These are phyloP conservation scores for Melieria crassipennis DNA, from an alignment of 2,888 invertebrate species.

Conservation along the genomic window DNA sequence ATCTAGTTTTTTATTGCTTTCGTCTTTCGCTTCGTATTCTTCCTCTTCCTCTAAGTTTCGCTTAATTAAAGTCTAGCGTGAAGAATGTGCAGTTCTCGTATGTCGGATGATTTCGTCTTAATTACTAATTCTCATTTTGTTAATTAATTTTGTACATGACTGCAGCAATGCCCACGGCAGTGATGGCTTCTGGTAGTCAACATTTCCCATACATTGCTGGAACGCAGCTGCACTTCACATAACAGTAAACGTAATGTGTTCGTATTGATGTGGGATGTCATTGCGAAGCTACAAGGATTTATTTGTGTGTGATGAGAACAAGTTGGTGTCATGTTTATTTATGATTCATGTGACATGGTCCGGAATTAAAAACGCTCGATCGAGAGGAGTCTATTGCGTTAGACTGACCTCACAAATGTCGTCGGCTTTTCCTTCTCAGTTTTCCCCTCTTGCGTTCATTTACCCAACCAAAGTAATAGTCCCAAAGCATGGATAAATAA, in stretches of 20 bases:
- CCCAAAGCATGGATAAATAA: too few relatives aligned
- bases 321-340: conserved; percentile 32
- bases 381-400: too few relatives aligned
- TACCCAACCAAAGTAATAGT: too few relatives aligned
- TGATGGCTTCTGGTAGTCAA: conserved; percentile 3
- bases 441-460: too few relatives aligned
- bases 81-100: conserved; percentile 18
- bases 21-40: conserved; percentile 8
- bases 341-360: conserved; percentile 29
- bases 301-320: conserved; percentile 19
- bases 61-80: conserved; percentile 18
- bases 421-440: too few relatives aligned
- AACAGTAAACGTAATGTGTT: conserved; percentile 27
- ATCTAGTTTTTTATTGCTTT: conserved; percentile 8
- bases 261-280: conserved; percentile 20
- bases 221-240: conserved; percentile 6
- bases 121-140: conserved; percentile 36
- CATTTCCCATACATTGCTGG: not conserved
- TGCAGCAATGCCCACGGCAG: conserved; percentile 19
- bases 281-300: conserved; percentile 20
- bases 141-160: conserved; percentile 37
- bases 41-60: not conserved
- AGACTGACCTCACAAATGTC: too few relatives aligned
- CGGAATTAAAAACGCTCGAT: conserved; percentile 7
- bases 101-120: conserved; percentile 26